Evolutionary conservation across 2,888 invertebrate genomes (phyloP).

Genomic region (Drosophila longiperda): DNA sequence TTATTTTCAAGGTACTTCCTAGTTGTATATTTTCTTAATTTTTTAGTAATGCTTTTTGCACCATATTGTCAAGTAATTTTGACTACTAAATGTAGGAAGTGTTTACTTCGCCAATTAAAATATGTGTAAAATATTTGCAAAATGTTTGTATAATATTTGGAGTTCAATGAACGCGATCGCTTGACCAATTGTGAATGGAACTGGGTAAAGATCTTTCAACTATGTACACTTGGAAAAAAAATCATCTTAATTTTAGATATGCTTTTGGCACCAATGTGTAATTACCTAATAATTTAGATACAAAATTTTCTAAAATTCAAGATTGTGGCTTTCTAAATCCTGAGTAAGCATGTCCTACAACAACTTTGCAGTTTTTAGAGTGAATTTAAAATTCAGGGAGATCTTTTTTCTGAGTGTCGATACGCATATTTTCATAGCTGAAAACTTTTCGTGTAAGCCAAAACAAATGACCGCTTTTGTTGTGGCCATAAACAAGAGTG

Average conservation of each 20-base stretch:
- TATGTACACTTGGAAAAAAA: neutral
- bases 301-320: neutral
- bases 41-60: conserved; percentile 32
- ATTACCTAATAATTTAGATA: neutral
- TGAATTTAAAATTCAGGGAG: too few relatives aligned
- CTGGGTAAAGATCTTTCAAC: conserved; percentile 8
- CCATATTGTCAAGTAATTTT: conserved; percentile 25
- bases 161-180: conserved; percentile 41
- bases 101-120: conserved; percentile 1
- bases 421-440: conserved; percentile 3
- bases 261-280: neutral
- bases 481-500: conserved; percentile 71
- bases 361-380: neutral
- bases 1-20: neutral
- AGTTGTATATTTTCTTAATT: neutral
- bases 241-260: neutral
- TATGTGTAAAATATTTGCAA: conserved; percentile 9
- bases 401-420: neutral
- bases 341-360: neutral
- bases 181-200: conserved; percentile 58
- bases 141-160: neutral
- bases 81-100: conserved; percentile 9
- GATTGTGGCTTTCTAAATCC: neutral
- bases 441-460: conserved; percentile 22
- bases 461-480: conserved; percentile 72